Evolutionary conservation across 2,888 invertebrate species (phyloP).

Genomic region (Iphiclides podalirius): DNA sequence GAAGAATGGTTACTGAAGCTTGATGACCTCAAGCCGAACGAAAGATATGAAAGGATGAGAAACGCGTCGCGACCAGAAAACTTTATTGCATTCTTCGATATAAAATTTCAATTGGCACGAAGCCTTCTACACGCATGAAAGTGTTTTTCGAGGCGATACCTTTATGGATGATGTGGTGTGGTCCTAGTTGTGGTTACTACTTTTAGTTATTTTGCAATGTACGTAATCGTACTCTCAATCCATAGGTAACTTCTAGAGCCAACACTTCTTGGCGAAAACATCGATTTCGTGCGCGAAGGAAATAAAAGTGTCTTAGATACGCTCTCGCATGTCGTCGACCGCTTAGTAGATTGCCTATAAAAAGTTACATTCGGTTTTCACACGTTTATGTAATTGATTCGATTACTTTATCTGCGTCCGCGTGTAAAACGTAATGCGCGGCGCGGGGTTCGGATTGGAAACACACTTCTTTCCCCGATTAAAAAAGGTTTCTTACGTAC

Average conservation of each 20-base stretch:
- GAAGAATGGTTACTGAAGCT: too few species aligned
- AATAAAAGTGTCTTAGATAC: conserved; percentile 12
- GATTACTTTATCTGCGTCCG: conserved; percentile 8
- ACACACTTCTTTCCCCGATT: conserved; percentile 1
- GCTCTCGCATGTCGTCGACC: conserved; percentile 13
- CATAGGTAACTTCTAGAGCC: too few species aligned
- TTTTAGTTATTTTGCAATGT: too few species aligned
- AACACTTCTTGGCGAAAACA: conserved; percentile 7
- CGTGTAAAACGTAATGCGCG: conserved; percentile 1
- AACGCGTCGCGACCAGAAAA: background rate
- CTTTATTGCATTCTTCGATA: background rate
- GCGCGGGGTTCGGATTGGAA: conserved; percentile 4
- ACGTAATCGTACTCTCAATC: too few species aligned
- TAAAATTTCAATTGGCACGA: background rate
- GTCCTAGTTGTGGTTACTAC: too few species aligned
- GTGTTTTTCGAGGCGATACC: too few species aligned
- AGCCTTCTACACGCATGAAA: background rate
- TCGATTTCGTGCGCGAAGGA: conserved; percentile 8
- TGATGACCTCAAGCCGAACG: background rate
- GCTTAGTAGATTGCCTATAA: conserved; percentile 18
- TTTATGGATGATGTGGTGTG: too few species aligned
- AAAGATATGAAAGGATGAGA: background rate
- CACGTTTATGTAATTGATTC: conserved; percentile 22
- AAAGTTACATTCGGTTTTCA: conserved; percentile 21
- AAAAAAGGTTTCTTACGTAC: background rate